A percentile compares a stretch with the other conserved stretches of the same genome.
phyloP scores from a whole-genome alignment of 2,113 vertebrate species.

The Urocynchramus pylzowi region DNA sequence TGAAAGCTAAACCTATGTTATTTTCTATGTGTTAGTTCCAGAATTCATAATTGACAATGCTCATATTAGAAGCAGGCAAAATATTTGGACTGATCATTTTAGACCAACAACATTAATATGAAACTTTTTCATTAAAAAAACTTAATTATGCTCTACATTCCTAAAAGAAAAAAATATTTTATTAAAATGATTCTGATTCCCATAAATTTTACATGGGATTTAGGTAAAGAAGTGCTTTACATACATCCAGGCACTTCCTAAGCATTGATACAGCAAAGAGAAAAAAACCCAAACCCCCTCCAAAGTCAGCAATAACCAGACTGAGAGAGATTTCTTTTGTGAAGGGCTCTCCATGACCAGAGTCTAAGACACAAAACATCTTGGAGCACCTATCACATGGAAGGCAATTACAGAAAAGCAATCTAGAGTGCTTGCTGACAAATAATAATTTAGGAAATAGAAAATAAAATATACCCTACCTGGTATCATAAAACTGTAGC shows the following conservation, averaged over 20 bases:
- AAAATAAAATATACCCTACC: slow-evolving; percentile 18
- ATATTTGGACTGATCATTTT: neutral
- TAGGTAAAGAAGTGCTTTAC: neutral
- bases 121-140: neutral
- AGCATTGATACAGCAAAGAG: neutral
- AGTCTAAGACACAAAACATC: neutral
- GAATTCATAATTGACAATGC: neutral
- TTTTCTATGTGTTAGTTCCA: neutral
- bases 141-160: neutral
- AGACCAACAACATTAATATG: neutral
- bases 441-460: slow-evolving; percentile 47
- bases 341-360: neutral
- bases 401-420: slow-evolving; percentile 27
- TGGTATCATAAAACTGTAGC: slow-evolving; percentile 12
- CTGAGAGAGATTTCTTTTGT: neutral
- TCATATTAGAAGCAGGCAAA: neutral
- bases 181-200: neutral
- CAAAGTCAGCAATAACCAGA: neutral
- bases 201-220: neutral
- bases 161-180: neutral
- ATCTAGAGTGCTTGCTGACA: slow-evolving; percentile 15
- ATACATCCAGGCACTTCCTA: neutral
- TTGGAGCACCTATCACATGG: neutral
- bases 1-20: neutral
- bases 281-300: neutral